Conservation (phyloP, 2,888 invertebrate species). For the Oconnorella tubifera region DNA sequence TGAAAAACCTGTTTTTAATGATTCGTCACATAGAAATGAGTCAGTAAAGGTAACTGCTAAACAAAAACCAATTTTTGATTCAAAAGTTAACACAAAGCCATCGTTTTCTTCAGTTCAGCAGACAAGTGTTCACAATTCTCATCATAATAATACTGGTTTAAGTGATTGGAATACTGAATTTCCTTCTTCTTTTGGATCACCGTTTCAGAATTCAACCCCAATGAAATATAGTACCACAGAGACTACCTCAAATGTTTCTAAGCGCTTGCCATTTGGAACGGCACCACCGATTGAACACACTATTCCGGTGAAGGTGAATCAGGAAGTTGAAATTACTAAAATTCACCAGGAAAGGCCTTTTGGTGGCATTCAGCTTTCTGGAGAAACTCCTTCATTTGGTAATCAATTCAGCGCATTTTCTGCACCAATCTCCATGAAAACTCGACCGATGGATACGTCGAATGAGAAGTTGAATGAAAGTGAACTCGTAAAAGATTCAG, state of each 20-base stretch:
- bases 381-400: background rate
- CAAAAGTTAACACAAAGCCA: background rate
- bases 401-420: background rate
- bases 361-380: too few species aligned
- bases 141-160: too few species aligned
- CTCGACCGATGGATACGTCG: too few species aligned
- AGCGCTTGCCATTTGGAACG: background rate
- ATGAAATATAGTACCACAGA: background rate
- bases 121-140: background rate
- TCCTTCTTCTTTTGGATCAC: too few species aligned
- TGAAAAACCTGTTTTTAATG: too few species aligned
- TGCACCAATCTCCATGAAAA: too few species aligned
- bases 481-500: background rate
- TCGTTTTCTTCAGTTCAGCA: background rate
- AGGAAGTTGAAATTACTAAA: background rate
- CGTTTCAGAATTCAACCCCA: background rate
- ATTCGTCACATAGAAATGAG: too few species aligned
- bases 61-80: too few species aligned
- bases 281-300: background rate
- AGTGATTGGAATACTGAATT: too few species aligned
- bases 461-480: background rate
- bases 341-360: background rate
- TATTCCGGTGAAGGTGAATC: background rate
- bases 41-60: too few species aligned
- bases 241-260: background rate